phyloP scores from a whole-genome alignment of 1,140 invertebrate genomes.

The Gonioctena quinquepunctata region DNA sequence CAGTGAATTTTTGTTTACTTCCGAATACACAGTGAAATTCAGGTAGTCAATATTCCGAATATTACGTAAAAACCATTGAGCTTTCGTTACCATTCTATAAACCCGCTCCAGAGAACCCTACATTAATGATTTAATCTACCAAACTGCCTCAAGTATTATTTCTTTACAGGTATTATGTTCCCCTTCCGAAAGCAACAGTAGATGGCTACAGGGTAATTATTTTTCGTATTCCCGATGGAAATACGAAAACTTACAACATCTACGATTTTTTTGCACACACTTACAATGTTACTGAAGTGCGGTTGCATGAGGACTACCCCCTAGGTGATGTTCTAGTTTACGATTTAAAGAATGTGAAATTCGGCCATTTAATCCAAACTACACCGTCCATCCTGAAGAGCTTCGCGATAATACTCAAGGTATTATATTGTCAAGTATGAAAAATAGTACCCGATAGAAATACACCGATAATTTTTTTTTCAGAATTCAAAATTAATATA shows the following conservation, averaged over 20 bases:
- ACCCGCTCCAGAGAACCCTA: no score
- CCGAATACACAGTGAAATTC: no score
- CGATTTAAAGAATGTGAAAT: constrained; percentile 27
- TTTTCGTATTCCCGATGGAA: constrained; percentile 19
- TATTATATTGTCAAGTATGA: no score
- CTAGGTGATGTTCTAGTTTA: constrained; percentile 28
- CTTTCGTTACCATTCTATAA: no score
- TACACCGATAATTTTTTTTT: no score
- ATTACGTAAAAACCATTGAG: no score
- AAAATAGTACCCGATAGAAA: no score
- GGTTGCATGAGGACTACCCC: constrained; percentile 29
- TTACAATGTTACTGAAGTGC: constrained; percentile 32
- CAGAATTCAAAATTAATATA: no score
- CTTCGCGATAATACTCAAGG: constrained; percentile 26
- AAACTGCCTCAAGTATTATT: no score
- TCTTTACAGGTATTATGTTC: constrained; percentile 26
- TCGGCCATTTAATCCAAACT: constrained; percentile 27
- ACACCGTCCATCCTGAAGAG: constrained; percentile 22
- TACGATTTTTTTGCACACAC: constrained; percentile 26
- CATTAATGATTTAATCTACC: no score
- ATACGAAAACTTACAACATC: constrained; percentile 25
- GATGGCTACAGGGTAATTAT: constrained; percentile 27
- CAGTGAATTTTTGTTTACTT: no score
- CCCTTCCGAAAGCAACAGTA: constrained; percentile 28
- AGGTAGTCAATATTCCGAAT: no score